A percentile compares a stretch with the other conserved stretches of the same genome.
Evolutionary conservation across 2,113 vertebrate genomes (phyloP).

Genomic region (Sander vitreus): DNA sequence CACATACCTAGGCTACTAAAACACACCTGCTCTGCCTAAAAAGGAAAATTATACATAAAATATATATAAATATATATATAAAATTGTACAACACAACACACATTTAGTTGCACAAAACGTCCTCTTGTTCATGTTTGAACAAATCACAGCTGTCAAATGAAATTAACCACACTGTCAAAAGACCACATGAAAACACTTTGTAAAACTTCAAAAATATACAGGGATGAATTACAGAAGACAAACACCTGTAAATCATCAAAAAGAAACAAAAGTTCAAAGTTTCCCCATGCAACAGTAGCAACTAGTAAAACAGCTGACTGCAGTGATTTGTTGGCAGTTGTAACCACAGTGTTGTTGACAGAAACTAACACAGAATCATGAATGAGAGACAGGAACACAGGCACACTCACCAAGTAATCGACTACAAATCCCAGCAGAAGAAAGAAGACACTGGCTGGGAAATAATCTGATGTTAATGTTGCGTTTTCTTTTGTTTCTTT

Average conservation of each 20-base stretch:
- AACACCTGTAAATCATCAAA: neutral
- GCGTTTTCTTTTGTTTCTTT: slow-evolving; percentile 52
- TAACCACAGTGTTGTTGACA: neutral
- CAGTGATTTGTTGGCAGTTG: neutral
- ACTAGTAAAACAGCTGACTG: neutral
- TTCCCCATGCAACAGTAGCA: neutral
- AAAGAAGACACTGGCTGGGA: neutral
- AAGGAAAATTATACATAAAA: neutral
- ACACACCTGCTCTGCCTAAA: slow-evolving; percentile 15
- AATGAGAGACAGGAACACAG: neutral
- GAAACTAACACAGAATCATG: neutral
- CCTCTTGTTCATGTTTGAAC: neutral
- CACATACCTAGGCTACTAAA: neutral
- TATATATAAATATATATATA: too few relatives aligned
- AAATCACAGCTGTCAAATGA: neutral
- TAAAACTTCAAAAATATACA: neutral
- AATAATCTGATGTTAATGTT: neutral
- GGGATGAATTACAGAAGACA: neutral
- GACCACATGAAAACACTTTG: neutral
- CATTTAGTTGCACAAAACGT: neutral
- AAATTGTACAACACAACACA: neutral
- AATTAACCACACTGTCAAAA: neutral
- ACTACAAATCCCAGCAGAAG: neutral
- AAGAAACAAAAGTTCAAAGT: neutral
- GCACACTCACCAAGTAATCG: slow-evolving; percentile 56